phyloP scores from a whole-genome alignment of 2,888 invertebrate species.

The Chalcis sispes region DNA sequence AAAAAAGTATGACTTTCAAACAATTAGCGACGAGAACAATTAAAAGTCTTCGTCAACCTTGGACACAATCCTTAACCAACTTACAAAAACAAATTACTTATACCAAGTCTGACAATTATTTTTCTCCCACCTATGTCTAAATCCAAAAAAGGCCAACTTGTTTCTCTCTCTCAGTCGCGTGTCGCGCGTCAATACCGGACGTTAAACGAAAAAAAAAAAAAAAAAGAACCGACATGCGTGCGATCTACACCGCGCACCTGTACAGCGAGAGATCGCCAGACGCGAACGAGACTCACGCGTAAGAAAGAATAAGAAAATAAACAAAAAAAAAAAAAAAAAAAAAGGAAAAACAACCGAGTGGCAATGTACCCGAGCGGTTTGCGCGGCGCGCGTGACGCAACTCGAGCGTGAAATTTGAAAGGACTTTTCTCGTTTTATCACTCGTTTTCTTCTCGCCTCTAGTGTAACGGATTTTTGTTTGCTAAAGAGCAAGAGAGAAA shows the following conservation, averaged over 20 bases:
- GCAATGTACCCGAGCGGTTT: conserved; percentile 16
- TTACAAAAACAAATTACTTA: too few relatives aligned
- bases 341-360: background rate
- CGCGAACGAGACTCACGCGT: conserved; percentile 1
- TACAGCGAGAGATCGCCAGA: background rate
- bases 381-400: conserved; percentile 45
- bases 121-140: background rate
- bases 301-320: too few relatives aligned
- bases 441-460: conserved; percentile 3
- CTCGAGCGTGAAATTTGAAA: conserved; percentile 56
- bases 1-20: too few relatives aligned
- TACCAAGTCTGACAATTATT: too few relatives aligned
- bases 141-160: background rate
- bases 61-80: too few relatives aligned
- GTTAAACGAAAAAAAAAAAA: background rate
- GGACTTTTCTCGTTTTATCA: conserved; percentile 54
- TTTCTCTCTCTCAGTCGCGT: background rate
- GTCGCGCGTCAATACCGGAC: background rate
- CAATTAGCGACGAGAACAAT: too few relatives aligned
- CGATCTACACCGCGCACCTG: conserved; percentile 28
- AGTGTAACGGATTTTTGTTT: too few relatives aligned
- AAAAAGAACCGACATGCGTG: conserved; percentile 13
- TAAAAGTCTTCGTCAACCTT: too few relatives aligned
- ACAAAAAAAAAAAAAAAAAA: too few relatives aligned
- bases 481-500: too few relatives aligned